phyloP scores from a whole-genome alignment of 2,888 invertebrate species.

The Carpatolechia fugitivella region DNA sequence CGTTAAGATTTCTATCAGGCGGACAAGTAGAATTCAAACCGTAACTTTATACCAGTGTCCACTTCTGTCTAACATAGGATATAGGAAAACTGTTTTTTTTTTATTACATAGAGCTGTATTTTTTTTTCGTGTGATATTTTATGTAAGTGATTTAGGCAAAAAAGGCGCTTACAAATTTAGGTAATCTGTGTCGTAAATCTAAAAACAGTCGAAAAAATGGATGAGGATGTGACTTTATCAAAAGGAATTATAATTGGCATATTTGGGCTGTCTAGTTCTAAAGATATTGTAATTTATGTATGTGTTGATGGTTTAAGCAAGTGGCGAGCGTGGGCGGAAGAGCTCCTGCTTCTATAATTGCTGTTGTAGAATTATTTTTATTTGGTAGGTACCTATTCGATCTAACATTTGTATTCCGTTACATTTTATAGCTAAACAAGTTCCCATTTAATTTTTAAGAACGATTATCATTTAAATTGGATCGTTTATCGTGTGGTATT shows the following conservation, averaged over 20 bases:
- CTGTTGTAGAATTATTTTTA: slow-evolving; percentile 21
- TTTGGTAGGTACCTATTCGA: slow-evolving; percentile 8
- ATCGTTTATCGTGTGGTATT: slow-evolving; percentile 23
- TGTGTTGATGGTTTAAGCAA: not conserved
- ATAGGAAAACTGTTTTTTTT: too few species aligned
- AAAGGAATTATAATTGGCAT: slow-evolving; percentile 5
- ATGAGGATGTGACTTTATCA: too few species aligned
- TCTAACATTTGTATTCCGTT: slow-evolving; percentile 20
- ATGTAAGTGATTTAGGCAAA: too few species aligned
- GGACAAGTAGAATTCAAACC: not conserved
- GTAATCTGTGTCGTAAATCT: too few species aligned
- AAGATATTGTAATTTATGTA: not conserved
- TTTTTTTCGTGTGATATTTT: too few species aligned
- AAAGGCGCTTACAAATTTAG: too few species aligned
- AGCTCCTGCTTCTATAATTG: slow-evolving; percentile 11
- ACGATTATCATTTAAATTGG: slow-evolving; percentile 42
- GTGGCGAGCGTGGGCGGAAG: slow-evolving; percentile 10
- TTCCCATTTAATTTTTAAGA: slow-evolving; percentile 13
- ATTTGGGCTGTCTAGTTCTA: slow-evolving; percentile 1
- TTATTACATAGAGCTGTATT: too few species aligned
- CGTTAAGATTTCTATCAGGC: slow-evolving; percentile 8
- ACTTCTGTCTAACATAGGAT: not conserved
- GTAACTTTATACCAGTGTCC: not conserved
- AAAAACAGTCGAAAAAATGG: too few species aligned
- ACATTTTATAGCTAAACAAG: slow-evolving; percentile 19